Evolutionary conservation across 2,113 vertebrate species (phyloP).

Genomic region (Ptilorrhoa leucosticta): DNA sequence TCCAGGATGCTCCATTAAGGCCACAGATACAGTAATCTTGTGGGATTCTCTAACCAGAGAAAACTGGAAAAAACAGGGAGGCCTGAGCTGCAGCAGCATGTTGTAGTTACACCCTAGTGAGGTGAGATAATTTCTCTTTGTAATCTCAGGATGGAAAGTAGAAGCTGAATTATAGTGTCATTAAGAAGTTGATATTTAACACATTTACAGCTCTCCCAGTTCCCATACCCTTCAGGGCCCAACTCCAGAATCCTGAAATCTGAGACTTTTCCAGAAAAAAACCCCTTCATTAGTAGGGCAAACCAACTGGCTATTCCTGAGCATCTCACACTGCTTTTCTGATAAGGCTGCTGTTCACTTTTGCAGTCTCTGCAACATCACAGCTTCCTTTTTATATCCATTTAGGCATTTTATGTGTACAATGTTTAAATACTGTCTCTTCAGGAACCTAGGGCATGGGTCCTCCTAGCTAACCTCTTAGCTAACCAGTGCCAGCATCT

Average conservation of each 20-base stretch:
- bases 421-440: not conserved
- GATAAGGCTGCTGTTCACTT: not conserved
- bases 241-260: not conserved
- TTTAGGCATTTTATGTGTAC: not conserved
- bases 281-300: accelerated
- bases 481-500: not conserved
- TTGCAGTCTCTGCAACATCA: not conserved
- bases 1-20: not conserved
- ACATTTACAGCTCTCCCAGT: not conserved
- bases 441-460: not conserved
- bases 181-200: not conserved
- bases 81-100: conserved; percentile 30
- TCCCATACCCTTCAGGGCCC: not conserved
- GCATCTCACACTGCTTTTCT: not conserved
- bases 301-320: not conserved
- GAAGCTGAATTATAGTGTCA: not conserved
- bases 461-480: not conserved
- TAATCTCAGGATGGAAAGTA: not conserved
- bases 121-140: conserved; percentile 33
- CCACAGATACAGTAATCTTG: not conserved
- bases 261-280: not conserved
- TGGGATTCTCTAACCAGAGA: not conserved
- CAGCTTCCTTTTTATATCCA: not conserved
- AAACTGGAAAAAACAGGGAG: not conserved
- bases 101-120: not conserved